Base-by-base conservation (phyloP, 2,797 vertebrate genomes). In the Anabacerthia variegaticeps region DNA sequence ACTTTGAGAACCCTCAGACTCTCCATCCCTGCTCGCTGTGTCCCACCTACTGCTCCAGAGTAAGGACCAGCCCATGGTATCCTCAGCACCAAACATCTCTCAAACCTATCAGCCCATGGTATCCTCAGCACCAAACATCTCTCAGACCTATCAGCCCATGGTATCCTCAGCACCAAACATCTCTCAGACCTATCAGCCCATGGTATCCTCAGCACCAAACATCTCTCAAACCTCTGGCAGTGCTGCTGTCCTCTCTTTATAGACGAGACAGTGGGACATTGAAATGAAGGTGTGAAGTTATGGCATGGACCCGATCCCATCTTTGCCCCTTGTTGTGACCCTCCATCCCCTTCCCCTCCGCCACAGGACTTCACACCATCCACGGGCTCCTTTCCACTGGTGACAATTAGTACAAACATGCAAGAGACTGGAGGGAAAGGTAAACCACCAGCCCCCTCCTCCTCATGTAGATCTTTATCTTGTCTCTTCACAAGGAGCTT, bases 401-500 rank as follows among this genome's bases (percentile, higher is more conserved):
- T 58, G 46, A 69, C 59, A 95, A 54, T 55, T n/a, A 55, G 36
- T 14, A 56, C 73, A 83, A 73, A 71, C 75, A 49, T 65, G 32
- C 81, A 87, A 92, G 89, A 83, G 34, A 66, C 1, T 12, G 1
- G 0, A 68, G 65, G 41, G 56, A 71, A 83, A 80, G 17, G 13
- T 63, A 76, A 72, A 75, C 26, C 54, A 58, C 32, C 69, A 66
- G n/a, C 43, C 32, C 51, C 62, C 16, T 12, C 32, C 46, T 80
- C 85, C 74, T 73, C 72, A 13, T 89, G 67, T 59, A 95, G 95
- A 94, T 97, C 88, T 95, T 77, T 94, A 89, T 94, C 62, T 39
- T 43, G 20, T 74, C 71, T 86, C 79, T 76, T 92, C 85, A 75
- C 85, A 73, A 39, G 36, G 83, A 84, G 81, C 85, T 91, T 90